Percentiles rank a stretch among this genome's conserved stretches.
phyloP scores from a whole-genome alignment of 1,140 invertebrate genomes.

The Antheraea pernyi region DNA sequence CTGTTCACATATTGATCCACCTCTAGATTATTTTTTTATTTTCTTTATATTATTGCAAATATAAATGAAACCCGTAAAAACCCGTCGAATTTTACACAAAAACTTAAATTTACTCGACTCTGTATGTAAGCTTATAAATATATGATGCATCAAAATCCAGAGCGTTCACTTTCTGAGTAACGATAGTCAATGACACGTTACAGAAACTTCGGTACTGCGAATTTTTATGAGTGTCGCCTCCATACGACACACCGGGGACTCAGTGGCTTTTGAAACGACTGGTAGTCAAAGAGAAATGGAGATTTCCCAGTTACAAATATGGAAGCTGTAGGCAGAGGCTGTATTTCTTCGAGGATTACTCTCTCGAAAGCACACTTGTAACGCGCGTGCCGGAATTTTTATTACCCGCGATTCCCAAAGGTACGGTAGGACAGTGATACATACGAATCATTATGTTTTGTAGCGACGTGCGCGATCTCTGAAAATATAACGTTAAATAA shows the following conservation, averaged over 20 bases:
- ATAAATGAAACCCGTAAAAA: neutral
- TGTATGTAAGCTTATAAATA: conserved; percentile 29
- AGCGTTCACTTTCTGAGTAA: conserved; percentile 19
- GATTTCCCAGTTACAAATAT: conserved; percentile 73
- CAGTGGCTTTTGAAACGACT: conserved; percentile 65
- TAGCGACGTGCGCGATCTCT: conserved; percentile 26
- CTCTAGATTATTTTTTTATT: no score
- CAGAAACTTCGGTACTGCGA: conserved; percentile 57
- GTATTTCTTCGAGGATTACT: conserved; percentile 71
- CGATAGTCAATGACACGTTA: conserved; percentile 40
- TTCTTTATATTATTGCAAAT: no score
- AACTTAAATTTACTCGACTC: conserved; percentile 7
- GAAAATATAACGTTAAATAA: conserved; percentile 40
- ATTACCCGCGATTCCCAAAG: conserved; percentile 57
- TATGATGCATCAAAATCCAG: conserved; percentile 30
- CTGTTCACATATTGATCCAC: no score
- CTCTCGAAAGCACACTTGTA: conserved; percentile 60
- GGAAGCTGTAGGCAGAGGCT: conserved; percentile 56
- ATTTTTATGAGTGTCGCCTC: conserved; percentile 72
- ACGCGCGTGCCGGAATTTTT: conserved; percentile 65
- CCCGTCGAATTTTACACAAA: neutral
- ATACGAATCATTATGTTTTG: conserved; percentile 58
- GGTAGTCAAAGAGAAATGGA: conserved; percentile 73
- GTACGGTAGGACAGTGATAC: conserved; percentile 58
- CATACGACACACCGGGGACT: conserved; percentile 62